phyloP scores from a whole-genome alignment of 2,797 vertebrate species.

The Acipenser ruthenus region DNA sequence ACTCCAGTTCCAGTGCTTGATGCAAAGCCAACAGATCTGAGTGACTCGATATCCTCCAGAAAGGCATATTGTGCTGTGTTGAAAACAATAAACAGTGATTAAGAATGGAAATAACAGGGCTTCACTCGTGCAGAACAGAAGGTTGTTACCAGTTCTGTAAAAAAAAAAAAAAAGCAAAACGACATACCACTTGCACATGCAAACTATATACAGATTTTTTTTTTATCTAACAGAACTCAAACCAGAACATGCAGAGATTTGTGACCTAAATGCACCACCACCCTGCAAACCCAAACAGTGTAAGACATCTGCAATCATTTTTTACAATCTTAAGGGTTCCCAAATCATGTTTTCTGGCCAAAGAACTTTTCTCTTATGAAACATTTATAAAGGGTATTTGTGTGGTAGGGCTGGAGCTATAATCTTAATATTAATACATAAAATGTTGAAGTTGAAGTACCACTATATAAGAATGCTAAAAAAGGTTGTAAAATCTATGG shows the following conservation, averaged over 20 bases:
- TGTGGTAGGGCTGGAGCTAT: too few species aligned
- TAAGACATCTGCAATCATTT: not conserved
- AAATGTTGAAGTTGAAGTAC: too few species aligned
- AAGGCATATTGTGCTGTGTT: conserved; percentile 98
- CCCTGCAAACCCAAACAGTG: conserved; percentile 4
- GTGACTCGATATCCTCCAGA: conserved; percentile 99
- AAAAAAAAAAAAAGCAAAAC: not conserved
- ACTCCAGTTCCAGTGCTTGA: conserved; percentile 99
- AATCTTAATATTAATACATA: too few species aligned
- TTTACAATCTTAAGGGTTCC: not conserved
- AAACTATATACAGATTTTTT: not conserved
- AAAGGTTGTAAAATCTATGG: too few species aligned
- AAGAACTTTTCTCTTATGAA: too few species aligned
- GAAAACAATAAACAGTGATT: conserved; percentile 13
- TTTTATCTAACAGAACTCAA: conserved; percentile 7
- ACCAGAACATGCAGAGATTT: conserved; percentile 14
- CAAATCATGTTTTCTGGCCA: not conserved
- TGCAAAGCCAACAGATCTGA: conserved; percentile 98
- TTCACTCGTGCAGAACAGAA: not conserved
- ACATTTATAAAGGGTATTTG: too few species aligned
- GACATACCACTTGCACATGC: conserved; percentile 10
- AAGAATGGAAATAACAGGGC: not conserved
- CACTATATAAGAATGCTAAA: too few species aligned
- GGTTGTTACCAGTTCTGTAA: not conserved
- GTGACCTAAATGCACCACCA: conserved; percentile 14